These are phyloP conservation scores for Tadarida brasiliensis DNA, from an alignment of 2,797 vertebrate genomes.

Conservation along the genomic window DNA sequence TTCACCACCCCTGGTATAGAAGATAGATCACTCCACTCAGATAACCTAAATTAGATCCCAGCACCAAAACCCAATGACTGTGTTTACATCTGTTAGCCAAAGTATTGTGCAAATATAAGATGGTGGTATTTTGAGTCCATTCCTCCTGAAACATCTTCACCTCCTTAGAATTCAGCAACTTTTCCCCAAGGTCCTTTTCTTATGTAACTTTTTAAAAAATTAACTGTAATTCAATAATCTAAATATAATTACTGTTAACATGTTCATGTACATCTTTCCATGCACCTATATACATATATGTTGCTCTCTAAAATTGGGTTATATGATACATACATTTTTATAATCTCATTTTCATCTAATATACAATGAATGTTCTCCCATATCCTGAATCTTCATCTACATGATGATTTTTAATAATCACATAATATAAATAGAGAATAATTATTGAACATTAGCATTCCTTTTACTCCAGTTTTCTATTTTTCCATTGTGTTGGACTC, in stretches of 20 bases:
- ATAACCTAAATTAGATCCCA: neutral
- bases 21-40: neutral
- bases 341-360: slow-evolving; percentile 18
- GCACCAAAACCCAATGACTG: slow-evolving; percentile 20
- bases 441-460: neutral
- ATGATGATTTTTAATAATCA: neutral
- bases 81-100: neutral
- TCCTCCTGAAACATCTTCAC: slow-evolving; percentile 44
- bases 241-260: slow-evolving; percentile 25
- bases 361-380: neutral
- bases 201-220: slow-evolving; percentile 19
- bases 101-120: slow-evolving; percentile 28
- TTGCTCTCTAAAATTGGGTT: neutral
- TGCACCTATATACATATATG: neutral
- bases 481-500: neutral
- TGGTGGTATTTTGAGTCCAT: neutral
- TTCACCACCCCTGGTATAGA: neutral
- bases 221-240: slow-evolving; percentile 24
- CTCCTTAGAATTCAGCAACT: slow-evolving; percentile 49
- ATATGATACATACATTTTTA: neutral
- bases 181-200: slow-evolving; percentile 20
- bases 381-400: neutral
- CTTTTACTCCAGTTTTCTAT: neutral
- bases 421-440: neutral
- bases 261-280: slow-evolving; percentile 38